A percentile compares a stretch with the other conserved stretches of the same genome.
phyloP scores from a whole-genome alignment of 2,888 invertebrate genomes.

The Nipponacmea schrenckii region DNA sequence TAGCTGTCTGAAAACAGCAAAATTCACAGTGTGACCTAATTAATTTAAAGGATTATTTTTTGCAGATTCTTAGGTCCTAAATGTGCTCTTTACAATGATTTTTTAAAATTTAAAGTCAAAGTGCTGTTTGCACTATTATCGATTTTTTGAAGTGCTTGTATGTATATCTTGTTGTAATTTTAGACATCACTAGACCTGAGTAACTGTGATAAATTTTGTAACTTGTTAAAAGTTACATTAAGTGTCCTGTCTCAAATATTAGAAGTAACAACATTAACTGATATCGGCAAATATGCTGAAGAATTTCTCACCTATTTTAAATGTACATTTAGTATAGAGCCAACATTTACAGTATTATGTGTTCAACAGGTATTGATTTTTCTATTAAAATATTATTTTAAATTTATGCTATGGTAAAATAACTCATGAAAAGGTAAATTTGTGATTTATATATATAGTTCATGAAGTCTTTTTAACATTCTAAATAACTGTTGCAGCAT shows the following conservation, averaged over 20 bases:
- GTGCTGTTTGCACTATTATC: too few species aligned
- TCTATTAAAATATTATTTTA: neutral
- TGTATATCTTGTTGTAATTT: slow-evolving; percentile 16
- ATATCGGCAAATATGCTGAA: slow-evolving; percentile 81
- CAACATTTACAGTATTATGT: slow-evolving; percentile 78
- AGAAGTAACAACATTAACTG: slow-evolving; percentile 69
- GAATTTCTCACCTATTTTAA: slow-evolving; percentile 82
- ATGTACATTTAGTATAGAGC: slow-evolving; percentile 77
- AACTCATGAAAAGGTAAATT: too few species aligned
- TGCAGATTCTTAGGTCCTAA: too few species aligned
- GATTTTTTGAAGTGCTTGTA: too few species aligned
- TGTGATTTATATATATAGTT: too few species aligned
- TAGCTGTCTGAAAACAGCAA: too few species aligned
- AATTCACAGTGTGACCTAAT: too few species aligned
- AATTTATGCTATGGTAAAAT: too few species aligned
- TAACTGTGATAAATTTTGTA: slow-evolving; percentile 62
- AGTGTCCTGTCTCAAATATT: slow-evolving; percentile 75
- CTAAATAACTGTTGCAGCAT: neutral
- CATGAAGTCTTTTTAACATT: too few species aligned
- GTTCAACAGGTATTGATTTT: slow-evolving; percentile 76
- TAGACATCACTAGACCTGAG: slow-evolving; percentile 68
- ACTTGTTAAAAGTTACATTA: slow-evolving; percentile 70
- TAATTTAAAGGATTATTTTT: too few species aligned
- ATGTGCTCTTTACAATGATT: too few species aligned
- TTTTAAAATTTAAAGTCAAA: too few species aligned